Base-by-base conservation (phyloP, 2,113 vertebrate genomes). In the Gambusia holbrooki region DNA sequence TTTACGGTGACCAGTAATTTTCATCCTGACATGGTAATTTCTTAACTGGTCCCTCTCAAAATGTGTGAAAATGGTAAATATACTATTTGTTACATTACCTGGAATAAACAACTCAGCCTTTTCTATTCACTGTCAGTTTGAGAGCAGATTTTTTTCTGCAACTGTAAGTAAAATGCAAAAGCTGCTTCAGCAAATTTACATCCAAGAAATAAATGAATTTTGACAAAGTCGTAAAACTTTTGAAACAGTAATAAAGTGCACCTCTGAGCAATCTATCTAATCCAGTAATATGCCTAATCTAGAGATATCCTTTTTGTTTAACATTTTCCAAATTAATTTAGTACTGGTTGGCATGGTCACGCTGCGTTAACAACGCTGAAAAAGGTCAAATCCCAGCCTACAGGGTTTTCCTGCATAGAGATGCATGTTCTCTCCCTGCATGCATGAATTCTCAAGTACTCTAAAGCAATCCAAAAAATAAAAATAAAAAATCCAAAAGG, bases 101-200 rank as follows among this genome's bases (percentile, higher is more conserved):
- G 48, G 48, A 54, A 54, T 54, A 54, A 54, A 25, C 22, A 54
- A 54, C 51, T 3, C 69, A 66, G 8, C 42, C 51, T 30, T 14
- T 19, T 48, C 19, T 2, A 29, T 15, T 25, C 32, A 28, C 17
- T 54, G n/a, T 40, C 51, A 37, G 45, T 71, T 81, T 72, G 15
- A 77, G 69, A 63, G 10, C 33, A 66, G 42, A 8, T 35, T 35
- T 72, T 61, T 66, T 61, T 74, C 67, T n/a, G 42, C 27, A 30
- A 8, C 27, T 60, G 32, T 40, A 27, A 35, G 28, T 73, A 27
- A 25, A 28, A 22, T 22, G 30, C 73, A 71, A 78, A 82, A 64
- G 60, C 13, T 6, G 17, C 78, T 68, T 77, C 61, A 81, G 83
- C 79, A 11, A n/a, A 54, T 62, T 77, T 74, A 65, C 28, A 73